Conservation (phyloP, 2,797 vertebrate genomes). For the Parauchenoglanis ngamensis region DNA sequence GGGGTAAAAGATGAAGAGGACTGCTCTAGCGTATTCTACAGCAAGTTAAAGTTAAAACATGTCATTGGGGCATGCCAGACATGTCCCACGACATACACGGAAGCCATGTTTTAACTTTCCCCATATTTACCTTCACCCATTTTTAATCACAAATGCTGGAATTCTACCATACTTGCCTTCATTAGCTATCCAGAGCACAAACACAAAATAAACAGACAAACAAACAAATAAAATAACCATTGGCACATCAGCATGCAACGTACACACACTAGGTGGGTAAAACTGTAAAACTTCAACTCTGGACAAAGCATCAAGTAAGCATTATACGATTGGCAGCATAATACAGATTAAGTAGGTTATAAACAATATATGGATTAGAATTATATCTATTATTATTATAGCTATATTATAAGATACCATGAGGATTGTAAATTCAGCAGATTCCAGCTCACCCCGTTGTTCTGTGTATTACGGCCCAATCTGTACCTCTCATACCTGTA, state of each 20-base stretch:
- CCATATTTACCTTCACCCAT: constrained; percentile 15
- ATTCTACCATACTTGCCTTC: constrained; percentile 73
- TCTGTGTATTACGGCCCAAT: constrained; percentile 83
- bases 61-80: neutral
- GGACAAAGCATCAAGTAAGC: constrained; percentile 3
- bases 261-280: constrained; percentile 14
- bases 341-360: neutral
- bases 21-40: constrained; percentile 31
- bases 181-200: constrained; percentile 70
- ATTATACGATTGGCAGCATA: neutral
- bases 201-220: constrained; percentile 59
- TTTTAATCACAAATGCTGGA: constrained; percentile 24
- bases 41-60: constrained; percentile 52
- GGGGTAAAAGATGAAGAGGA: neutral
- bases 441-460: constrained; percentile 84
- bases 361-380: neutral
- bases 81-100: neutral
- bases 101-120: constrained; percentile 55
- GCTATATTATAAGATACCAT: neutral
- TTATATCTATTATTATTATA: too few relatives aligned
- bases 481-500: constrained; percentile 92
- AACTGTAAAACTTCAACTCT: constrained; percentile 12
- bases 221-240: constrained; percentile 60
- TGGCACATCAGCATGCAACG: constrained; percentile 58
- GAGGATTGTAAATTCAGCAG: neutral